Conservation (phyloP, 2,797 vertebrate genomes). For the Ptychadena robeensis region DNA sequence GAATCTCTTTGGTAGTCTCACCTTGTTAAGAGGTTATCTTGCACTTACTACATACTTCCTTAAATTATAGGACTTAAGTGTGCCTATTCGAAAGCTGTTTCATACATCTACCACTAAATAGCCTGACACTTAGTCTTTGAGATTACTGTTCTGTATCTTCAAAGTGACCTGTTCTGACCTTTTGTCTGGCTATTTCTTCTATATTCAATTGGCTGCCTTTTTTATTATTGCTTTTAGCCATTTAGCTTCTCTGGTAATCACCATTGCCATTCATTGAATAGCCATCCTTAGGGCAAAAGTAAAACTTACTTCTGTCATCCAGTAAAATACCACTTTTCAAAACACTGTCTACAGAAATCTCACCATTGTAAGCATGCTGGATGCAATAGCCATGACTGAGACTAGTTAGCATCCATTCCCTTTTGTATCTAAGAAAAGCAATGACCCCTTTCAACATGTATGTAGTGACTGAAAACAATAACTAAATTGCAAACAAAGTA, state of each 20-base stretch:
- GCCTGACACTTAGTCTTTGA: constrained; percentile 43
- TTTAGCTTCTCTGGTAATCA: constrained; percentile 29
- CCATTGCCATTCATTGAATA: constrained; percentile 1
- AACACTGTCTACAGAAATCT: neutral
- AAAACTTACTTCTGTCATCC: neutral
- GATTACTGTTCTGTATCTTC: constrained; percentile 51
- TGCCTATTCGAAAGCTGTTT: constrained; percentile 46
- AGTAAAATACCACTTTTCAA: neutral
- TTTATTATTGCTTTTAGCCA: constrained; percentile 46
- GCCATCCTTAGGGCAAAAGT: constrained; percentile 18
- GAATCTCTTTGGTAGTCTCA: constrained; percentile 13
- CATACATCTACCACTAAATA: constrained; percentile 43
- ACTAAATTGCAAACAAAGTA: no score
- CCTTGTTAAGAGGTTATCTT: constrained; percentile 44
- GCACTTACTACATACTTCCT: constrained; percentile 35
- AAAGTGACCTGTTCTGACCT: constrained; percentile 55
- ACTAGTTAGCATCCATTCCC: neutral
- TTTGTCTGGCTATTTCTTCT: constrained; percentile 43
- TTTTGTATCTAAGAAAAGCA: neutral
- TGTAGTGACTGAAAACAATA: no score
- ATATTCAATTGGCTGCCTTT: constrained; percentile 18
- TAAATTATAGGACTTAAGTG: constrained; percentile 13
- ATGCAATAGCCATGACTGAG: neutral
- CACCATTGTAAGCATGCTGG: no score
- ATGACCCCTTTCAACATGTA: no score